phyloP scores from a whole-genome alignment of 2,888 invertebrate species.

The Myathropa florea region DNA sequence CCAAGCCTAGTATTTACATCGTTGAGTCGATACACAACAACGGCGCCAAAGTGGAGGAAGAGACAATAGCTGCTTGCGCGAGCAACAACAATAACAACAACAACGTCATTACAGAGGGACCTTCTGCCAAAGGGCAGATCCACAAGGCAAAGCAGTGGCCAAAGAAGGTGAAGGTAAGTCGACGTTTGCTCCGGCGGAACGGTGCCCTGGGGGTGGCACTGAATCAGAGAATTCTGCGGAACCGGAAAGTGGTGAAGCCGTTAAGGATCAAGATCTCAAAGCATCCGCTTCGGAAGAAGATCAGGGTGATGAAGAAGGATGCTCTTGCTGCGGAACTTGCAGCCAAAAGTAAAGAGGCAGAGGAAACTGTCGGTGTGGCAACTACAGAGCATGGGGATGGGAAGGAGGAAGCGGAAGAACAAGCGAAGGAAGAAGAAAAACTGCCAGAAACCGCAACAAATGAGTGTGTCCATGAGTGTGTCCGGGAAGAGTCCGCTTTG shows the following conservation, averaged over 20 bases:
- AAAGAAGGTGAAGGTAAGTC: slow-evolving; percentile 21
- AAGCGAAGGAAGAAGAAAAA: neutral
- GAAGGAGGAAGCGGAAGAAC: neutral
- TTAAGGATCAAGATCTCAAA: slow-evolving; percentile 22
- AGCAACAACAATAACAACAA: neutral
- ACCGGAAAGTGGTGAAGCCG: slow-evolving; percentile 74
- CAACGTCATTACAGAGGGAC: neutral
- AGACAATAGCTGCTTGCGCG: neutral
- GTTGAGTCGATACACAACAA: slow-evolving; percentile 73
- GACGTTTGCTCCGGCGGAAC: slow-evolving; percentile 33
- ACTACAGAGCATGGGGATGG: neutral
- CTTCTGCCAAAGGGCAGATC: neutral
- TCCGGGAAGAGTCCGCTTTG: slow-evolving; percentile 19
- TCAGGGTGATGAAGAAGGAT: slow-evolving; percentile 6
- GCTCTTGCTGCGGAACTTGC: neutral
- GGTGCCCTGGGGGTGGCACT: neutral
- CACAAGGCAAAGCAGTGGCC: slow-evolving; percentile 2
- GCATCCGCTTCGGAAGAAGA: slow-evolving; percentile 28
- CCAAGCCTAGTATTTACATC: slow-evolving; percentile 77
- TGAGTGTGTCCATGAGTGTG: too few relatives aligned
- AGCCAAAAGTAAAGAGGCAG: neutral
- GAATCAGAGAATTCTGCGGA: slow-evolving; percentile 74
- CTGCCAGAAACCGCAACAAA: neutral
- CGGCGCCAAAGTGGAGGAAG: slow-evolving; percentile 9
- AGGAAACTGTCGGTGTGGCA: too few relatives aligned